A percentile compares a stretch with the other conserved stretches of the same genome.
phyloP scores from a whole-genome alignment of 2,797 vertebrate species.

The Varecia variegata region DNA sequence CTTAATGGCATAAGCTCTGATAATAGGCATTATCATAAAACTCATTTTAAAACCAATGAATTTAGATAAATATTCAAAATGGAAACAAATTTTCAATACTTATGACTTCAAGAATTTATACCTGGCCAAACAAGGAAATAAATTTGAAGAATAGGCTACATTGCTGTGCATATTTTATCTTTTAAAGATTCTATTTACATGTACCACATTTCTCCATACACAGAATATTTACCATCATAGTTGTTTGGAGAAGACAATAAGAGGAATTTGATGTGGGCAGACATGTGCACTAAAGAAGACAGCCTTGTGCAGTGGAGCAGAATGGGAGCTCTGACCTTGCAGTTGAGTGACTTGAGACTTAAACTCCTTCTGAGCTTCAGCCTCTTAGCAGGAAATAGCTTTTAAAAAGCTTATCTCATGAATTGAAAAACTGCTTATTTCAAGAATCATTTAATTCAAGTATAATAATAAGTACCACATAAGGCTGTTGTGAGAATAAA shows the following conservation, averaged over 20 bases:
- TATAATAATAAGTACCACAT: not conserved
- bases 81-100: not conserved
- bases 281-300: not conserved
- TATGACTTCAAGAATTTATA: not conserved
- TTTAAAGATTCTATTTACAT: not conserved
- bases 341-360: not conserved
- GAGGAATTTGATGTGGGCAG: not conserved
- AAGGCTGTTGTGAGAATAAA: not conserved
- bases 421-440: not conserved
- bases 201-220: not conserved
- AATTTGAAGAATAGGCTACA: not conserved
- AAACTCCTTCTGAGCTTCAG: not conserved
- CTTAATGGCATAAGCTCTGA: not conserved
- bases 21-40: not conserved
- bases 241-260: not conserved
- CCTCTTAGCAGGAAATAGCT: not conserved
- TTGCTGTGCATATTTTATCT: not conserved
- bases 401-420: not conserved
- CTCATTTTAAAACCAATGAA: not conserved
- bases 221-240: not conserved
- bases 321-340: not conserved
- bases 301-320: not conserved
- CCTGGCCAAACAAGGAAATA: not conserved
- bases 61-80: not conserved
- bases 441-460: not conserved